Evolutionary conservation across 2,888 invertebrate genomes (phyloP), one percentile per base, ranked within the genome.

Genomic region (Koerneria pararmatus): DNA sequence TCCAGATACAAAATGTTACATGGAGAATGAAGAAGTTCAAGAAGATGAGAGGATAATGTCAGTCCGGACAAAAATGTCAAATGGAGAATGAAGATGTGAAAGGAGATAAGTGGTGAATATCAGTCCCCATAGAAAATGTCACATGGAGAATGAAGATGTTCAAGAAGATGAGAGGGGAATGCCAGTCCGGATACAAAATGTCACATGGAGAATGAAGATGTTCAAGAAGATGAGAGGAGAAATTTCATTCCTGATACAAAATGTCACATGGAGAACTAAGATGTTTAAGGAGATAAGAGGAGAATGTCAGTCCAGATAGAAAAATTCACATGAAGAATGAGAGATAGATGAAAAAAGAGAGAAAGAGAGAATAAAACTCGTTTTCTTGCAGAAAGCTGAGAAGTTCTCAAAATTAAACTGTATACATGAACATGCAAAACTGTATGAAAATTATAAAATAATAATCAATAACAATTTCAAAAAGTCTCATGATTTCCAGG

Each of bases 401-500:
- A n/a, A n/a, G n/a, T n/a, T n/a, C n/a, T n/a, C n/a, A n/a, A n/a
- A n/a, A n/a, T n/a, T n/a, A n/a, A n/a, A n/a, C n/a, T n/a, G n/a
- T n/a, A n/a, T n/a, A n/a, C n/a, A n/a, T n/a, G n/a, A n/a, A n/a
- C n/a, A n/a, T n/a, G n/a, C n/a, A n/a, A n/a, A n/a, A n/a, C n/a
- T n/a, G n/a, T n/a, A n/a, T n/a, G n/a, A n/a, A n/a, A n/a, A n/a
- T n/a, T n/a, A n/a, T n/a, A n/a, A n/a, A n/a, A n/a, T n/a, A n/a
- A n/a, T n/a, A n/a, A n/a, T n/a, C n/a, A n/a, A n/a, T n/a, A n/a
- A n/a, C n/a, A n/a, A n/a, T n/a, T n/a, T n/a, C n/a, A n/a, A 37
- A 68, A n/a, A n/a, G n/a, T 22, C 19, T 53, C 24, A 54, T 35
- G 8, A n/a, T 8, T 88, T 88, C 8, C 89, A 98, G 98, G 97